Conservation (phyloP, 1,140 invertebrate genomes). For the Aricia agestis region DNA sequence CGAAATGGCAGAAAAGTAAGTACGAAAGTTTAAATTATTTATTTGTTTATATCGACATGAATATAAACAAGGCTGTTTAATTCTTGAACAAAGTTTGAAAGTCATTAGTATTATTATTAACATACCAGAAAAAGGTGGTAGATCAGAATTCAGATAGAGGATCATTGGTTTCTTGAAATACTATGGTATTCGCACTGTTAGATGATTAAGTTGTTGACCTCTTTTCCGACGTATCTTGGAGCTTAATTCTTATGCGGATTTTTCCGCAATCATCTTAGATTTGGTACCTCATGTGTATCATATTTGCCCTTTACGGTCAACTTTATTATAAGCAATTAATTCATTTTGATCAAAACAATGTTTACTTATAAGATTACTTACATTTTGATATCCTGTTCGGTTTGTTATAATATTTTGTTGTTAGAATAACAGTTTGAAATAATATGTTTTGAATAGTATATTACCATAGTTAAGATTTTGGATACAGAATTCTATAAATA, state of each 20-base stretch:
- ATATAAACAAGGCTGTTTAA: conserved; percentile 11
- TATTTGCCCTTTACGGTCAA: neutral
- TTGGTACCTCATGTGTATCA: neutral
- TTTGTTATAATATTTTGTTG: neutral
- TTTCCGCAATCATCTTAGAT: neutral
- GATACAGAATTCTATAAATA: no score
- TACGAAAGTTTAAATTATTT: conserved; percentile 26
- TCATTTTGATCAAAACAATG: neutral
- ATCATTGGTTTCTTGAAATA: neutral
- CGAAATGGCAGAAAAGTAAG: conserved; percentile 67
- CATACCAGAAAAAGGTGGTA: neutral
- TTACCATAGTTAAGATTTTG: no score
- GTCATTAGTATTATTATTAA: neutral
- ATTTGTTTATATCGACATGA: conserved; percentile 38
- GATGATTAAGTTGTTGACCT: conserved; percentile 1
- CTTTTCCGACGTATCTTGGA: neutral
- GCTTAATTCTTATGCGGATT: conserved; percentile 5
- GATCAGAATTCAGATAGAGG: neutral
- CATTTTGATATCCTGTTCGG: neutral
- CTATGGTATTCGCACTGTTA: neutral
- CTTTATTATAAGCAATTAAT: neutral
- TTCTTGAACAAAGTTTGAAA: neutral
- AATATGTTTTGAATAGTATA: no score
- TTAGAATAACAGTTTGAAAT: neutral
- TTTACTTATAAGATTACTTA: neutral